Evolutionary conservation across 2,113 vertebrate species (phyloP).

Genomic region (Malurus cyaneus): DNA sequence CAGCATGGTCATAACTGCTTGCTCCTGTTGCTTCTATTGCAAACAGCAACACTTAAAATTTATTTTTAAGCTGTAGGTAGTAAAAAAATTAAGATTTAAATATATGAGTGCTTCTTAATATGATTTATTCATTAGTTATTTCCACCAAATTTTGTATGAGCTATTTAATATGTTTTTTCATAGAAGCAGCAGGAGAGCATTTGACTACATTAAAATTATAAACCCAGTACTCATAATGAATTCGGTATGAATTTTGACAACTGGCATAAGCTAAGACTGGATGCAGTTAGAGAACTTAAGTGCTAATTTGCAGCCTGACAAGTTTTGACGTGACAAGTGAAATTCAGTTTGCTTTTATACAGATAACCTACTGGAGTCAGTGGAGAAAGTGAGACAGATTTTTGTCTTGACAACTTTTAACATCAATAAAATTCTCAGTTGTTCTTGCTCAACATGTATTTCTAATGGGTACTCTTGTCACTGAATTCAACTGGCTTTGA

Average conservation of each 20-base stretch:
- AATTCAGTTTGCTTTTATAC: background rate
- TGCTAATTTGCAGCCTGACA: conserved; percentile 19
- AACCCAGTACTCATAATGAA: background rate
- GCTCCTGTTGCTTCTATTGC: background rate
- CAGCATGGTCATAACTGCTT: background rate
- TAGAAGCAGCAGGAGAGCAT: background rate
- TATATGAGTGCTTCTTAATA: background rate
- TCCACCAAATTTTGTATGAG: background rate
- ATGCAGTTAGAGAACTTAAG: background rate
- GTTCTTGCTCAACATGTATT: background rate
- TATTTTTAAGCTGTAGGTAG: background rate
- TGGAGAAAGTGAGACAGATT: background rate
- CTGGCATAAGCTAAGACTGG: background rate
- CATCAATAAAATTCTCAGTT: background rate
- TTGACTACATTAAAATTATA: conserved; percentile 12
- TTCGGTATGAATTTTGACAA: background rate
- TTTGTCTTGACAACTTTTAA: conserved; percentile 1
- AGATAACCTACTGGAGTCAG: background rate
- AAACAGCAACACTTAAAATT: background rate
- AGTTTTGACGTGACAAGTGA: background rate
- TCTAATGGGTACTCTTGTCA: background rate
- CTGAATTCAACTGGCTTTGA: background rate
- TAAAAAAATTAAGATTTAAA: background rate
- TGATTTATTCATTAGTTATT: background rate
- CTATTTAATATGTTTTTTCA: background rate